Base-by-base conservation (phyloP, 1,140 invertebrate genomes). In the Caenorhabditis briggsae region DNA sequence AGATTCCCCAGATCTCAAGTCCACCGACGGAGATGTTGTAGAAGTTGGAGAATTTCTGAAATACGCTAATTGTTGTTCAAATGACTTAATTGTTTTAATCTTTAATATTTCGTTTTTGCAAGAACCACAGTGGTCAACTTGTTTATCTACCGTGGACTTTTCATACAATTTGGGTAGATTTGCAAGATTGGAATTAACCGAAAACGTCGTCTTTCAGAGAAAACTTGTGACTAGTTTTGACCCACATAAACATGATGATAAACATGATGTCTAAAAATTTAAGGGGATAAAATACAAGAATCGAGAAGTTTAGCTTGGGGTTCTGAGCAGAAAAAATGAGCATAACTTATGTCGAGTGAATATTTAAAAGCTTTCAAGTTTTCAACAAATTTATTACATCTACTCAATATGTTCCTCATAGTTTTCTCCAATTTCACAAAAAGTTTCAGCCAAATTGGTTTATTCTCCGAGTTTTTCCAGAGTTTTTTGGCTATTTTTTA, bases 41-140 rank as follows among this genome's bases (percentile, higher is more conserved):
- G 70, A 82, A 82, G 46, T 87, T 82, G 56, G 86, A 82, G 55
- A 87, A 87, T 83, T 83, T 82, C 86, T 86, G 58, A 61, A 25
- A 20, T 61, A 11, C n/a, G 16, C 12, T 1, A 46, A 18, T 83
- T 82, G 7, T 23, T 56, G 50, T 70, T 70, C 1, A 3, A 33
- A 33, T 1, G 33, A 33, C 3, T 33, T 33, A 33, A 33, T 70
- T 18, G 8, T 25, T 23, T 46, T 18, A 43, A 48, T 58, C 56
- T 83, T 83, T 61, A 56, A 59, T 56, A 46, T 83, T 83, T 53
- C n/a, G n/a, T 58, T 43, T 46, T n/a, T 46, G 25, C 82, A 16
- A 11, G 41, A 18, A 43, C 2, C n/a, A 59, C 7, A 33, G 25
- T 9, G 14, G 18, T 18, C 43, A 70, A 70, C 64, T 70, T 70